These are phyloP conservation scores for Strigops habroptila DNA, from an alignment of 2,113 vertebrate species.

Conservation along the genomic window DNA sequence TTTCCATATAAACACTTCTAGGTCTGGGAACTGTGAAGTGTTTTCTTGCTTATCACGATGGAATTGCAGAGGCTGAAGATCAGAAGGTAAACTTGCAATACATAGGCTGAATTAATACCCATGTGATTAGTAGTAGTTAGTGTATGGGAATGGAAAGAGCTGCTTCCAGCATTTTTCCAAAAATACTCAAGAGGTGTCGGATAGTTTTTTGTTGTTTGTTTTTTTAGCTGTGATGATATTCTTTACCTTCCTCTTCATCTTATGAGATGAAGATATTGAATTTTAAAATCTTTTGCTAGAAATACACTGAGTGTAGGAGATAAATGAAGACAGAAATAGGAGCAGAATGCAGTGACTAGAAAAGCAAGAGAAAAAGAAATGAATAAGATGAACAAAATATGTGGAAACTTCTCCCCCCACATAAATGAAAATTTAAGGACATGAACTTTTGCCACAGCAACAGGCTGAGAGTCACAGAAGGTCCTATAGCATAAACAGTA, in stretches of 20 bases:
- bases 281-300: background rate
- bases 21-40: background rate
- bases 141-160: background rate
- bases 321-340: background rate
- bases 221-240: background rate
- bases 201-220: background rate
- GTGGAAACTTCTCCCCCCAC: background rate
- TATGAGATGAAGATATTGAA: background rate
- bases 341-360: background rate
- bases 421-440: background rate
- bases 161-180: background rate
- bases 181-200: background rate
- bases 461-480: background rate
- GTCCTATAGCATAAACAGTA: background rate
- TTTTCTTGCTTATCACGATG: background rate
- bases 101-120: background rate
- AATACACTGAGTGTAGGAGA: background rate
- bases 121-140: background rate
- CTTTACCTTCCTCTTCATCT: background rate
- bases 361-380: background rate
- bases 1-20: background rate
- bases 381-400: background rate
- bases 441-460: background rate
- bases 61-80: background rate
- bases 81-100: background rate